phyloP scores from a whole-genome alignment of 2,888 invertebrate species.

The Scelioninae gen. 1 region DNA sequence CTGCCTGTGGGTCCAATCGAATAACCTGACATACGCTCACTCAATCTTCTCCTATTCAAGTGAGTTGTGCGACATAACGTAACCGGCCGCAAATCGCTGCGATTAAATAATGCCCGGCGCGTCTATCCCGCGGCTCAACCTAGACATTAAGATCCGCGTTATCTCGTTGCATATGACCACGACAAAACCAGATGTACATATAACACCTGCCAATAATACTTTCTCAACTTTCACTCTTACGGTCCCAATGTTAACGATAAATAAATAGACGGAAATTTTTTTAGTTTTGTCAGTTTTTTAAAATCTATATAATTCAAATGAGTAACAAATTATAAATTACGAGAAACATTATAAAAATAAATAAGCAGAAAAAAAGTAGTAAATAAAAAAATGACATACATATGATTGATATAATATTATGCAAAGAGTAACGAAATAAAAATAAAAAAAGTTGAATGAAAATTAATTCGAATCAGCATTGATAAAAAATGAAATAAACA shows the following conservation, averaged over 20 bases:
- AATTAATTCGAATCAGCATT: no score
- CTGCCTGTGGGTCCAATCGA: conserved; percentile 86
- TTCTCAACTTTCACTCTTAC: conserved; percentile 62
- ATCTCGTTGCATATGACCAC: conserved; percentile 29
- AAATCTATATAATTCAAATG: no score
- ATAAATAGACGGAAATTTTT: conserved; percentile 7
- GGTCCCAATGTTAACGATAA: conserved; percentile 17
- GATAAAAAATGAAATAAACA: no score
- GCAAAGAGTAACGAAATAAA: no score
- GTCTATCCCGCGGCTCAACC: conserved; percentile 12
- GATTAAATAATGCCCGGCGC: conserved; percentile 35
- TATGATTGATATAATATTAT: no score
- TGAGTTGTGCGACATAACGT: conserved; percentile 79
- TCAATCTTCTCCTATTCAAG: conserved; percentile 86
- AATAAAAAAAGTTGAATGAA: no score
- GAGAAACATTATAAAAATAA: no score
- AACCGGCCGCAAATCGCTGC: conserved; percentile 14
- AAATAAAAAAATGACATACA: no score
- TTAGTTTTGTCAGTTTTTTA: no score
- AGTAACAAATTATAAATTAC: no score
- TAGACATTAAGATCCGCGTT: conserved; percentile 20
- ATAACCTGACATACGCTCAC: conserved; percentile 85
- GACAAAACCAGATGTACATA: conserved; percentile 28
- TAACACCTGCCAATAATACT: conserved; percentile 60
- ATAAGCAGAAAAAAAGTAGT: no score